Percentiles rank a stretch among this genome's conserved stretches.
These are phyloP conservation scores for Smutsia temminckii DNA, from an alignment of 2,797 vertebrate species.

Conservation along the genomic window DNA sequence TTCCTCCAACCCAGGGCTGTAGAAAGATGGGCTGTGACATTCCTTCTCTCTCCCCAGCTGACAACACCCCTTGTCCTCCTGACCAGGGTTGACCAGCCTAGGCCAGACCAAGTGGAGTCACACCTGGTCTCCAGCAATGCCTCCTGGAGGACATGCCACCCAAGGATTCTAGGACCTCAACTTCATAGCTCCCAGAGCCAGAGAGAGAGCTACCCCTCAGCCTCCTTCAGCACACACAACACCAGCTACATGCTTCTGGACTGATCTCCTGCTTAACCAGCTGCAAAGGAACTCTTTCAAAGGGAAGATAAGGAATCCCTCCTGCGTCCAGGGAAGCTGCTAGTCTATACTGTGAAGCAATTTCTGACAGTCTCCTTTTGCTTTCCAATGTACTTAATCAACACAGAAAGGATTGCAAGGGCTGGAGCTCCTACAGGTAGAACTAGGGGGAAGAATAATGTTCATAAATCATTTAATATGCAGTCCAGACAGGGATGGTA, in stretches of 20 bases:
- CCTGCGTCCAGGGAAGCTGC: not conserved
- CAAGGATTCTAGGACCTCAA: not conserved
- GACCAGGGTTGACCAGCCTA: not conserved
- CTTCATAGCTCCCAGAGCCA: not conserved
- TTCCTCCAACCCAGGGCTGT: not conserved
- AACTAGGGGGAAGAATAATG: slow-evolving; percentile 56
- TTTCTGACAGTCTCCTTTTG: slow-evolving; percentile 64
- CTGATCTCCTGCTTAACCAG: slow-evolving; percentile 34
- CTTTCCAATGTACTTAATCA: slow-evolving; percentile 75
- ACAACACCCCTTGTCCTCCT: not conserved
- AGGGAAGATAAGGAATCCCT: slow-evolving; percentile 41
- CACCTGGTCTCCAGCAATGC: not conserved
- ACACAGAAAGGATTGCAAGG: slow-evolving; percentile 50
- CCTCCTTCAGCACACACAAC: not conserved
- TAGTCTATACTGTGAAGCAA: slow-evolving; percentile 55
- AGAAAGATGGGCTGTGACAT: not conserved
- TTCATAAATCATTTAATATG: slow-evolving; percentile 78
- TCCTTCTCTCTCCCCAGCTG: not conserved
- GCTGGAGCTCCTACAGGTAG: slow-evolving; percentile 72
- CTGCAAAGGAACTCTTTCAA: slow-evolving; percentile 52
- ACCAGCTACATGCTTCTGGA: not conserved
- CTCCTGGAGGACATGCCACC: not conserved
- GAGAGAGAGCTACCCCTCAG: not conserved
- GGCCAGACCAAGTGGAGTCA: not conserved
- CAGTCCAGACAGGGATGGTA: slow-evolving; percentile 46